Base-by-base conservation (phyloP, 2,888 invertebrate genomes). In the Diplolepis rosae region DNA sequence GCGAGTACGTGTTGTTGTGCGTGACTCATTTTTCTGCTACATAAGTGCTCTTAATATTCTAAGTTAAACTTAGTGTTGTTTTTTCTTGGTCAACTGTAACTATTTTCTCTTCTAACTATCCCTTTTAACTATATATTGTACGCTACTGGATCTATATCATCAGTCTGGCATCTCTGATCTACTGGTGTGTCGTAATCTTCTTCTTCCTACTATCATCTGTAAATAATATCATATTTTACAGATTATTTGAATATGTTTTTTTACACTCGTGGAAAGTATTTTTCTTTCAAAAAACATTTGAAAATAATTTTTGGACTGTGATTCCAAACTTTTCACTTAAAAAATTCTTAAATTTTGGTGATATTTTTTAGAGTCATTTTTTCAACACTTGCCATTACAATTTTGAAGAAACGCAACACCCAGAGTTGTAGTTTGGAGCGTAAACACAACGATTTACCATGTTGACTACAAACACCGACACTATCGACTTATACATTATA, bases 1-100 rank as follows among this genome's bases (percentile, higher is more conserved):
- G 91, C 91, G 83, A 92, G 89, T 84, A 92, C 89, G 85, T 92
- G 91, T 87, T 91, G 91, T 83, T 91, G 90, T 82, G 91, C 90
- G 87, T 90, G 90, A 84, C 90, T 90, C 91, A 91, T 91, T 80
- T 78, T 86, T 81, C 77, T 30, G 52, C 70, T 76, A 71, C 76
- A 74, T 79, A 75, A 28, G 61, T 65, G 65, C 54, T 66, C 52
- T 48, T 27, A 74, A 72, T 72, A 70, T 66, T 76, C 69, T 72
- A 78, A 74, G 61, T 72, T 66, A 70, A 68, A 65, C 42, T 72
- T 72, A 39, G 54, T 30, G 65, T 68, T 35, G 27, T 68, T 69
- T 69, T 54, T 73, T 69, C 54, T 51, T 73, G n/a, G n/a, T n/a
- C 71, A 71, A 65, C 48, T 71, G n/a, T n/a, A n/a, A 76, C 66